These are phyloP conservation scores for Burhinus bistriatus DNA, from an alignment of 2,113 vertebrate genomes.

Conservation along the genomic window DNA sequence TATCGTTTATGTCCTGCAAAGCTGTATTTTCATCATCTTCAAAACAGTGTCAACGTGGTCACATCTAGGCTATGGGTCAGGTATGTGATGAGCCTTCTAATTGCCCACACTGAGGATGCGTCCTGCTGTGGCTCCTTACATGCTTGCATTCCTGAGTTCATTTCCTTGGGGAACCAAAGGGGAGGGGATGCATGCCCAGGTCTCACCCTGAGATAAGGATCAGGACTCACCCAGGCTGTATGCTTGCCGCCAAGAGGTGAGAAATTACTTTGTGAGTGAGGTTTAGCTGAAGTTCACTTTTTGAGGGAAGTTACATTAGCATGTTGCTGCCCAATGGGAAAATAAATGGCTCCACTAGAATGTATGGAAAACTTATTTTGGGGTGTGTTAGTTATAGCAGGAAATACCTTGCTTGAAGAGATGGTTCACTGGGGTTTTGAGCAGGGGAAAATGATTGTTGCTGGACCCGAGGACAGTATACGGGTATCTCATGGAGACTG, in stretches of 20 bases:
- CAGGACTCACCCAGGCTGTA: fast-evolving
- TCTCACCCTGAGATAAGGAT: background rate
- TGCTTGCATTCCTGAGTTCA: background rate
- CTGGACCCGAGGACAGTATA: background rate
- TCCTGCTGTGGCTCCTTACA: background rate
- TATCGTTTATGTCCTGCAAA: background rate
- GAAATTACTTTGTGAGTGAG: background rate
- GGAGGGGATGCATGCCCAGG: background rate
- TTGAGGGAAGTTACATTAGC: background rate
- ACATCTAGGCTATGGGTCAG: background rate
- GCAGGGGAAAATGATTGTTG: background rate
- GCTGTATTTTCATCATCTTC: background rate
- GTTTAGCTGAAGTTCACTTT: background rate
- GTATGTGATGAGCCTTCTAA: background rate
- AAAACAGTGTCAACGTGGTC: background rate
- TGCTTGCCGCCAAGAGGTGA: background rate
- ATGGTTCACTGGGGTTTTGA: background rate
- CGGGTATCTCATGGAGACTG: background rate
- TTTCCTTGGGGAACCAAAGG: background rate
- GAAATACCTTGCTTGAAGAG: background rate
- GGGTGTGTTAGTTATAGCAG: background rate
- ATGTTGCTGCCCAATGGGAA: background rate
- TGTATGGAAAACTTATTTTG: background rate
- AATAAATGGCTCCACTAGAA: background rate
- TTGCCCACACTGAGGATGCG: background rate